These are phyloP conservation scores for Hafferia zeledoni DNA, from an alignment of 2,797 vertebrate genomes.

Conservation along the genomic window DNA sequence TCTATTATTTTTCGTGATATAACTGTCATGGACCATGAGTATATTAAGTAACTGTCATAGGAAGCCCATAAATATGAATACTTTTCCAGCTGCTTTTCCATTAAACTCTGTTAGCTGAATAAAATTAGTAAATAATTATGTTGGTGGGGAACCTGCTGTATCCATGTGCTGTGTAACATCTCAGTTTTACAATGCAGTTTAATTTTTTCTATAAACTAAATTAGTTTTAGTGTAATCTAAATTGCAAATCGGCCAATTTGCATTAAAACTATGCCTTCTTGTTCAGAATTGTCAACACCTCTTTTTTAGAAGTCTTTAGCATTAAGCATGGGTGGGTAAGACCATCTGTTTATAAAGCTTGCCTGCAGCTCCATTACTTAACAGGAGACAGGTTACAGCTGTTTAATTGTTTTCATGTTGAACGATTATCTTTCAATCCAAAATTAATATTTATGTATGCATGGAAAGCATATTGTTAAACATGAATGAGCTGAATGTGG, in stretches of 20 bases:
- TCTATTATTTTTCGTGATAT: conserved; percentile 59
- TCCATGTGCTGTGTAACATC: conserved; percentile 56
- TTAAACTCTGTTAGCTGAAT: conserved; percentile 73
- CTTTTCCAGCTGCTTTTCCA: conserved; percentile 78
- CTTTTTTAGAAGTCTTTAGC: conserved; percentile 77
- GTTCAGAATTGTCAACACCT: conserved; percentile 82
- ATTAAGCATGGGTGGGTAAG: conserved; percentile 77
- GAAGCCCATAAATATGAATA: conserved; percentile 72
- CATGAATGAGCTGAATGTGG: conserved; percentile 73
- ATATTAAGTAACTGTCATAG: conserved; percentile 71
- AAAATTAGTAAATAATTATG: conserved; percentile 81
- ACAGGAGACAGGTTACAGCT: conserved; percentile 78
- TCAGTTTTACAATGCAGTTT: conserved; percentile 68
- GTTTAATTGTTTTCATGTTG: conserved; percentile 79
- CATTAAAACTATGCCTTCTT: conserved; percentile 76
- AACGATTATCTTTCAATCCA: conserved; percentile 71
- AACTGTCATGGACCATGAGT: conserved; percentile 48
- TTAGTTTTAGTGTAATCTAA: conserved; percentile 79
- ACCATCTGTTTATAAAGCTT: conserved; percentile 78
- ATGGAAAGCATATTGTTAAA: conserved; percentile 74
- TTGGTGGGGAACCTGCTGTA: conserved; percentile 71
- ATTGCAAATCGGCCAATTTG: conserved; percentile 78
- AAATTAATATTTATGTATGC: conserved; percentile 80
- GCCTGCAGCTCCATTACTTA: conserved; percentile 74
- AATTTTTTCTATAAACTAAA: conserved; percentile 71